Conservation (phyloP, 2,113 vertebrate genomes). For the Leiothrix lutea region DNA sequence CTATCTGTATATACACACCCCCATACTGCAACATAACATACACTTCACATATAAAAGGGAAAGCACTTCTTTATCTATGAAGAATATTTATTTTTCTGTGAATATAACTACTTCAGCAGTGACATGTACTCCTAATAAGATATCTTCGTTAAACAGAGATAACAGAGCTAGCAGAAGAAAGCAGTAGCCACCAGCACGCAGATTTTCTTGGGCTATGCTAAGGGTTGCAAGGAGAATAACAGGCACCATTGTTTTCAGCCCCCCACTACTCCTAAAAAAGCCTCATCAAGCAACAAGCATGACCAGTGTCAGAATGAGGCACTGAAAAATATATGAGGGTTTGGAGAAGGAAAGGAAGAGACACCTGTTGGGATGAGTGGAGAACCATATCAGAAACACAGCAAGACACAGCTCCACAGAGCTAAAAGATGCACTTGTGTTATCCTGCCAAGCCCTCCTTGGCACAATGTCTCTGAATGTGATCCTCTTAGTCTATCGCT, state of each 20-base stretch:
- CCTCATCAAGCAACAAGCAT: background rate
- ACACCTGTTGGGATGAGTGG: constrained; percentile 14
- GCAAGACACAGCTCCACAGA: background rate
- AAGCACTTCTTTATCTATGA: background rate
- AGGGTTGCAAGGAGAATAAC: background rate
- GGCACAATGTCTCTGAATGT: constrained; percentile 19
- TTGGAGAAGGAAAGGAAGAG: background rate
- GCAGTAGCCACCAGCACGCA: background rate
- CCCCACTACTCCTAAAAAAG: background rate
- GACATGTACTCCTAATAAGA: background rate
- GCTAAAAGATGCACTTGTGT: constrained; percentile 1
- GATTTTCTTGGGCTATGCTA: background rate
- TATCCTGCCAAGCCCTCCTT: constrained; percentile 27
- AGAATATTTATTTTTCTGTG: background rate
- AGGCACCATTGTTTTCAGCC: background rate
- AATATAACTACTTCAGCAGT: background rate
- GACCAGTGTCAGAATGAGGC: background rate
- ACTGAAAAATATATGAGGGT: background rate
- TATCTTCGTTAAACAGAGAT: background rate
- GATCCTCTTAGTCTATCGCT: constrained; percentile 40
- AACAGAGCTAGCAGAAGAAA: background rate
- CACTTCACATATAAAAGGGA: background rate
- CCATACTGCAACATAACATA: background rate
- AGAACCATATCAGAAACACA: background rate
- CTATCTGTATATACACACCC: background rate